Conservation (phyloP, 2,797 vertebrate species). For the Sternarchorhynchus goeldii region DNA sequence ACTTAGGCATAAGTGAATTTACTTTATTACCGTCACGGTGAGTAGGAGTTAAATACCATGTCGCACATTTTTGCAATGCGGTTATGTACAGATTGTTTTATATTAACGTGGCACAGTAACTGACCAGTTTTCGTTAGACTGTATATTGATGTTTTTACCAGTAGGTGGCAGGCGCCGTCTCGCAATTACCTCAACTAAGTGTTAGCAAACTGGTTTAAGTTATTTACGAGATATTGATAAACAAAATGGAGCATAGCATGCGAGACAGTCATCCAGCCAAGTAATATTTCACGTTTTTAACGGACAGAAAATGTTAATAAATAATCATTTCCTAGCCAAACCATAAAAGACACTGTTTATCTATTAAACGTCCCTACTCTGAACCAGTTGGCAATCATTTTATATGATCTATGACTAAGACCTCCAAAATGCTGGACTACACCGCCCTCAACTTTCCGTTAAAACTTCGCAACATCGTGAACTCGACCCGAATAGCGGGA, state of each 20-base stretch:
- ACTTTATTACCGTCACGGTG: no score
- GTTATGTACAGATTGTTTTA: no score
- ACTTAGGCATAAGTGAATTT: no score
- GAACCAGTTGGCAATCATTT: neutral
- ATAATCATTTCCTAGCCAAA: neutral
- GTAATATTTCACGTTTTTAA: neutral
- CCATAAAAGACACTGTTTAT: neutral
- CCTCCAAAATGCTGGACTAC: neutral
- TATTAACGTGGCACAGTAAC: no score
- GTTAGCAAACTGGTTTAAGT: neutral
- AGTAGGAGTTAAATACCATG: no score
- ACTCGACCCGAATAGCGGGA: slow-evolving; percentile 19
- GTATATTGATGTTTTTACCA: slow-evolving; percentile 44
- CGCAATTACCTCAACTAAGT: neutral
- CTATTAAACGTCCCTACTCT: neutral
- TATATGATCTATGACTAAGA: neutral
- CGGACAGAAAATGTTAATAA: neutral
- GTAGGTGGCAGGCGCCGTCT: slow-evolving; percentile 62
- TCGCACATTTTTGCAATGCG: no score
- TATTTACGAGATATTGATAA: neutral
- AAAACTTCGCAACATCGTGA: slow-evolving; percentile 20
- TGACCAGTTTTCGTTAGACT: neutral
- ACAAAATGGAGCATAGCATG: neutral
- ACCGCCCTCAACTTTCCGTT: slow-evolving; percentile 30
- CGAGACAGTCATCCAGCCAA: no score